Conservation (phyloP, 2,113 vertebrate species). For the Clarias magur region DNA sequence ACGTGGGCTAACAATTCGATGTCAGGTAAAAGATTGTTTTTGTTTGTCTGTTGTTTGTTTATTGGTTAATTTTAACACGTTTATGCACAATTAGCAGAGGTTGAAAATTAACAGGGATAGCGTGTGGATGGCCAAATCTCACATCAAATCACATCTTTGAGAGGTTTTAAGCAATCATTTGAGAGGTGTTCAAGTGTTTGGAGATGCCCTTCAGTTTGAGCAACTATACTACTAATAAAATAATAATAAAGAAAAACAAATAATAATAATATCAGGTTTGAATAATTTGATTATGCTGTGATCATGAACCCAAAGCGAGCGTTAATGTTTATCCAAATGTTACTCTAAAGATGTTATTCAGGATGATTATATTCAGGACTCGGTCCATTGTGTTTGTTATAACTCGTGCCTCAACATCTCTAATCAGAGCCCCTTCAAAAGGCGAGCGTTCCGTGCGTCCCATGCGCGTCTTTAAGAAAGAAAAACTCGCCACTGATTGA, state of each 20-base stretch:
- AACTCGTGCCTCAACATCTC: neutral
- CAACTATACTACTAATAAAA: neutral
- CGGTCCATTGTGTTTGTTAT: neutral
- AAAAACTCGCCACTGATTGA: constrained; percentile 1
- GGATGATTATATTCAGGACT: neutral
- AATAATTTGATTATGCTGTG: neutral
- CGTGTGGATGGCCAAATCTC: neutral
- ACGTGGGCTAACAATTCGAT: neutral
- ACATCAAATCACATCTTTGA: neutral
- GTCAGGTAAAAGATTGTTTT: neutral
- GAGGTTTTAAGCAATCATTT: neutral
- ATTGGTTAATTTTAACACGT: too few relatives aligned
- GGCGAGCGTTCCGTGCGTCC: neutral
- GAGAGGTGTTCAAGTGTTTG: neutral
- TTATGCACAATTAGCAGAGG: neutral
- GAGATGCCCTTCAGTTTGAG: neutral
- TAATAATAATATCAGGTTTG: neutral
- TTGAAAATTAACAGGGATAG: neutral
- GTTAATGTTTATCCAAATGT: neutral
- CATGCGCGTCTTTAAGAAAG: neutral
- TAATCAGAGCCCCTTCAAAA: neutral
- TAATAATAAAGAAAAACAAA: neutral
- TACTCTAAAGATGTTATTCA: neutral
- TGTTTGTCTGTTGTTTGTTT: too few relatives aligned
- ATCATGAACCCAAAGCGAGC: neutral